Base-by-base conservation (phyloP, 2,113 vertebrate genomes). In the Phocoena sinus region DNA sequence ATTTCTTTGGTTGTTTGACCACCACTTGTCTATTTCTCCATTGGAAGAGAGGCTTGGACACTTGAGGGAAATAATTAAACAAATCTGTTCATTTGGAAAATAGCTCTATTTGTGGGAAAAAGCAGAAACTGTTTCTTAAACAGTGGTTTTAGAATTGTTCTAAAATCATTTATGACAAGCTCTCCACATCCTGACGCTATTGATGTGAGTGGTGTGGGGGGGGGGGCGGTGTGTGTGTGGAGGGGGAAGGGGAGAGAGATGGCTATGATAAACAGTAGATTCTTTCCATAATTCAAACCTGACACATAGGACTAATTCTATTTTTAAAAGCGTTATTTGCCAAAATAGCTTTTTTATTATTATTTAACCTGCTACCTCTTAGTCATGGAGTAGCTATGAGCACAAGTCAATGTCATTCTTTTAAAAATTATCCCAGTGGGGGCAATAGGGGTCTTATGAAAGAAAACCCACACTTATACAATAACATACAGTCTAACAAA, bases 401-500 rank as follows among this genome's bases (percentile, higher is more conserved):
- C 12, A 73, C 44, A 91, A 91, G 62, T 50, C 81, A 87, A 95
- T 77, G 89, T 83, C 96, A 95, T 94, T 97, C n/a, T 62, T 94
- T 93, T 60, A 97, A 88, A 95, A 94, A 92, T 95, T 87, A 93
- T 80, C 41, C 95, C 96, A 96, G 9, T 90, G 95, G 80, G 82
- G 67, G 62, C 82, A 90, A 94, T 67, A 65, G 5, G 36, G 36
- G 13, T 76, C 63, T 95, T 83, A n/a, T 44, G 63, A 85, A 96
- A 92, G 70, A 89, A 97, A 95, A 38, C 14, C 21, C 41, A 65
- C 14, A 67, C 86, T 90, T 65, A 26, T 92, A 33, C 33, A 88
- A 92, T 67, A 91, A 96, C 53, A 95, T 95, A 92, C 71, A 53
- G 89, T 60, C 86, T 91, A 92, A 95, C 89, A 97, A 96, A 95